Base-by-base conservation (phyloP, 2,113 vertebrate genomes). In the Scophthalmus maximus region DNA sequence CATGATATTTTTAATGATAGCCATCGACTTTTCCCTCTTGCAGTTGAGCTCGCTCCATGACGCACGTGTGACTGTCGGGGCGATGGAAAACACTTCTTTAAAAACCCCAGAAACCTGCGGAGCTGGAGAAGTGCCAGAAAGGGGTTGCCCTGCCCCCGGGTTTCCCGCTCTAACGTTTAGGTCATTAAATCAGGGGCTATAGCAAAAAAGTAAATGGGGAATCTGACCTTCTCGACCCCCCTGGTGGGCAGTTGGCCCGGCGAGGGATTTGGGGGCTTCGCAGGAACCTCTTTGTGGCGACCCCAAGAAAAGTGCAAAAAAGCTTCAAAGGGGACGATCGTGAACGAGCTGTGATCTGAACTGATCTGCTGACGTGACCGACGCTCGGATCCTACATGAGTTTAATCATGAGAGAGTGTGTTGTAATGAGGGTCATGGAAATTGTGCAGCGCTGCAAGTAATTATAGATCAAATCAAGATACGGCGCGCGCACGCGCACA, bases 1-100 rank as follows among this genome's bases (percentile, higher is more conserved):
- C 64, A 44, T 38, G 52, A n/a, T n/a, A 78, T 81, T 69, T 87
- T 90, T 86, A 86, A 86, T 57, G 77, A 81, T 77, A 51, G 60
- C 58, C 71, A 86, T 87, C 79, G 82, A 78, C 51, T 76, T 87
- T 86, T 87, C 82, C 80, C n/a, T n/a, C 60, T 57, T 68, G 50
- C 29, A 20, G 52, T 76, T 68, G n/a, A 11, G 49, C 53, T 77
- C 0, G 63, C 29, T 56, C 85, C 42, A 62, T 87, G 73, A 86
- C 68, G 71, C 68, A 83, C 84, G 79, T 83, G 73, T 55, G 55
- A 75, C 65, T 70, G 55, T 27, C 9, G n/a, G n/a, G n/a, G n/a
- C n/a, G n/a, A n/a, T n/a, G n/a, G n/a, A n/a, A n/a, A n/a, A n/a
- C n/a, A 26, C 40, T 55, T 68, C 62, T 65, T 68, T 38, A 32